Conservation (phyloP, 2,113 vertebrate species). For the Hystrix cristata region DNA sequence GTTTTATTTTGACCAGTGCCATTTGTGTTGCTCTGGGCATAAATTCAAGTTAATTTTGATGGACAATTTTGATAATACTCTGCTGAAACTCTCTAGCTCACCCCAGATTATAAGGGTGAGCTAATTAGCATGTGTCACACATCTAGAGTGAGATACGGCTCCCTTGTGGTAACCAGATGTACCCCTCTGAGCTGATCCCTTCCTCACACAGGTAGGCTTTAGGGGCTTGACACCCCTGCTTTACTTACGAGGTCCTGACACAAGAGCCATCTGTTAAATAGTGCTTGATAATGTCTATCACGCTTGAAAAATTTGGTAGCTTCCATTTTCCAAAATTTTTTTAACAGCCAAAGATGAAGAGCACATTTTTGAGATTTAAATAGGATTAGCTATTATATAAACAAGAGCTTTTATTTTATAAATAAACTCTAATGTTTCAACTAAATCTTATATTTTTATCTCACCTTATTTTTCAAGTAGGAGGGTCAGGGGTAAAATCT, state of each 20-base stretch:
- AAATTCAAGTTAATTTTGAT: conserved; percentile 37
- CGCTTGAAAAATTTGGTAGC: background rate
- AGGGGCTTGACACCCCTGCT: background rate
- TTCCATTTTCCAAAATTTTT: background rate
- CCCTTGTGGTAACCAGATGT: background rate
- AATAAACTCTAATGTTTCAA: background rate
- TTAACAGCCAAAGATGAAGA: background rate
- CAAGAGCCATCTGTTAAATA: background rate
- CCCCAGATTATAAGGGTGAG: background rate
- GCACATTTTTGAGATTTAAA: background rate
- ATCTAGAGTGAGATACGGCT: background rate
- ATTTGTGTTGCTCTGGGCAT: background rate
- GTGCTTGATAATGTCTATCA: background rate
- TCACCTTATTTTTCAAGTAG: background rate
- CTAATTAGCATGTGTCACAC: background rate
- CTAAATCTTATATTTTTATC: background rate
- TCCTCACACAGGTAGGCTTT: background rate
- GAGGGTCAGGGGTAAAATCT: background rate
- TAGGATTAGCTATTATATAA: background rate
- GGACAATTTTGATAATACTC: background rate
- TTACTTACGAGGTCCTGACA: background rate
- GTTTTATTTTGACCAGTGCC: conserved; percentile 38
- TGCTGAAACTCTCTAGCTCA: background rate
- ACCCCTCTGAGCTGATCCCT: background rate
- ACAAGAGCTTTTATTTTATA: background rate